Base-by-base conservation (phyloP, 2,797 vertebrate genomes). In the Euthynnus affinis region DNA sequence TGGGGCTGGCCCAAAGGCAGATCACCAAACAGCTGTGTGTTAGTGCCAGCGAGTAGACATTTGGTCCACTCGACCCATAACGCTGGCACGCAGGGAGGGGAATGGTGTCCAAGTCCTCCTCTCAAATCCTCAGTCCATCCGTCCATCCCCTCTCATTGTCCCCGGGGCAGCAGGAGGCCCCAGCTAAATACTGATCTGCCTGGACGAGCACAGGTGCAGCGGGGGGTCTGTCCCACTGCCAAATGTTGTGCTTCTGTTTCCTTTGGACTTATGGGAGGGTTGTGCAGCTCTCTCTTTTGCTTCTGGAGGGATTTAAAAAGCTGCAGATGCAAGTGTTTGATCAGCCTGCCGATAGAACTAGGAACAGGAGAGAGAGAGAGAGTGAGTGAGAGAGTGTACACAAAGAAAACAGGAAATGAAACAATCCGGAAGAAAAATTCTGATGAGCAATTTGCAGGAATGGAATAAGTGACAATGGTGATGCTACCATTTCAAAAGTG, bases 131-230 rank as follows among this genome's bases (percentile, higher is more conserved):
- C 65, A 1, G 79, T 87, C 88, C 85, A 85, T 88, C 88, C 89
- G 74, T 88, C 89, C 85, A 83, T 82, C 81, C 87, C 88, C 75
- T 83, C 84, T 87, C 86, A 86, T 90, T 91, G 89, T 92, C 90
- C 87, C 81, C 23, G n/a, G 81, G 89, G 87, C 88, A 88, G 88
- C 90, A 77, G 87, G 81, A 81, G 59, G 83, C 80, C 90, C 72
- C 82, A 66, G 90, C 91, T 94, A 94, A 94, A 94, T 91, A 92
- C 89, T 87, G 93, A 93, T 93, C 92, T 82, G 90, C 91, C 84
- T 92, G 92, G 94, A 89, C 73, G 83, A 82, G 80, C 89, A 92
- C 92, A 93, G 92, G 93, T 96, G 90, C 88, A 83, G 91, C 84
- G 84, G 92, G 89, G 88, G 90, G 83, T 81, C 85, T 90, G 83